These are phyloP conservation scores for Pteronotus mesoamericanus DNA, from an alignment of 2,797 vertebrate genomes.

Conservation along the genomic window DNA sequence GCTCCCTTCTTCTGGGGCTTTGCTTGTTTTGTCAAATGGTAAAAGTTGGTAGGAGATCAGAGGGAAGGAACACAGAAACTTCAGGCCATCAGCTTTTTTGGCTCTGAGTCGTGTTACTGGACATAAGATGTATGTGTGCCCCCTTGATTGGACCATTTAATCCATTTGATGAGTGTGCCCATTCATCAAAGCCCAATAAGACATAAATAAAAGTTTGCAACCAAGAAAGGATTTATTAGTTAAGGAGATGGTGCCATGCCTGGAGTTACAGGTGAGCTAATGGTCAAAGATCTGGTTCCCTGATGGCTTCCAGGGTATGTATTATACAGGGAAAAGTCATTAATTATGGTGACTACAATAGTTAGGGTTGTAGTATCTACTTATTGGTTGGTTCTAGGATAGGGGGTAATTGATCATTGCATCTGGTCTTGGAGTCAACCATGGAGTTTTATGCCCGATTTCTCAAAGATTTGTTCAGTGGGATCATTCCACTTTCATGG, in stretches of 20 bases:
- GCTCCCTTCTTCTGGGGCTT: neutral
- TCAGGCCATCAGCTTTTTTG: neutral
- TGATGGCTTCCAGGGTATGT: neutral
- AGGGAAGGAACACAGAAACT: neutral
- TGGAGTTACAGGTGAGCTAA: neutral
- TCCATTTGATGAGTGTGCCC: too few species aligned
- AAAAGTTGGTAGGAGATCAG: neutral
- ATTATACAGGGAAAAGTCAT: neutral
- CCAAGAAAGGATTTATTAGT: neutral
- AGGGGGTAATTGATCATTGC: neutral
- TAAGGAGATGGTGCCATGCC: neutral
- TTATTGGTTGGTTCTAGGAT: neutral
- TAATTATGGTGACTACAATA: neutral
- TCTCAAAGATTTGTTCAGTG: neutral
- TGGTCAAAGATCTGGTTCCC: neutral
- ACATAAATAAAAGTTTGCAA: neutral
- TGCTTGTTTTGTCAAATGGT: neutral
- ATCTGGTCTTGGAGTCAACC: neutral
- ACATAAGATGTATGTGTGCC: neutral
- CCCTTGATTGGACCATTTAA: too few species aligned
- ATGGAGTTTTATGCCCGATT: neutral
- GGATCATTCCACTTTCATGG: neutral
- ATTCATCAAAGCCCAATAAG: neutral
- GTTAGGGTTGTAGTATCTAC: neutral
- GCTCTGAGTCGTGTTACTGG: neutral